phyloP scores from a whole-genome alignment of 2,797 vertebrate species.

The Cephalopachus bancanus region DNA sequence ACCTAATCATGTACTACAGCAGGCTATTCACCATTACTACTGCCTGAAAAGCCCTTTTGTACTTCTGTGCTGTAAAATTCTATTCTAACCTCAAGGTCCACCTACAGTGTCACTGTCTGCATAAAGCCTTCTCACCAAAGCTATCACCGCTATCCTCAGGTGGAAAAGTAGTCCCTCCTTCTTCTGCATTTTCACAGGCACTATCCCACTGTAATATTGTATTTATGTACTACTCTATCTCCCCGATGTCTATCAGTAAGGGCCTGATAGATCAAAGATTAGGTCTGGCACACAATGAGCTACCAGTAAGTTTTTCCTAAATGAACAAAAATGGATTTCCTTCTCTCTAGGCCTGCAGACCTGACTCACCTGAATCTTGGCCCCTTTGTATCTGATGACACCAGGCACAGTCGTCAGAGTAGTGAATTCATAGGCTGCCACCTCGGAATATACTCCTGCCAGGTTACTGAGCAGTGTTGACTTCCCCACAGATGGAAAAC shows the following conservation, averaged over 20 bases:
- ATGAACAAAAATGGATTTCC: not conserved
- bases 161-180: not conserved
- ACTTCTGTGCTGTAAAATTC: conserved; percentile 19
- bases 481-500: conserved; percentile 99
- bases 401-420: conserved; percentile 98
- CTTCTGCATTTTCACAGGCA: not conserved
- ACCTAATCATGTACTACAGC: not conserved
- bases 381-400: conserved; percentile 99
- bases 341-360: not conserved
- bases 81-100: conserved; percentile 13
- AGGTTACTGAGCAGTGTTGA: conserved; percentile 98
- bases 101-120: not conserved
- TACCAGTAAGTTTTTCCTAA: not conserved
- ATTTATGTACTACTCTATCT: not conserved
- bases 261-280: not conserved
- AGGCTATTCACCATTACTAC: not conserved
- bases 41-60: not conserved
- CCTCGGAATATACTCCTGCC: conserved; percentile 98
- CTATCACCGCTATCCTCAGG: not conserved
- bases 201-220: not conserved
- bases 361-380: conserved; percentile 96
- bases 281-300: not conserved
- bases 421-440: conserved; percentile 99
- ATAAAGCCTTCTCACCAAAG: not conserved
- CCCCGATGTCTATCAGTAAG: not conserved